Conservation (phyloP, 2,797 vertebrate genomes). For the Tinamus major region DNA sequence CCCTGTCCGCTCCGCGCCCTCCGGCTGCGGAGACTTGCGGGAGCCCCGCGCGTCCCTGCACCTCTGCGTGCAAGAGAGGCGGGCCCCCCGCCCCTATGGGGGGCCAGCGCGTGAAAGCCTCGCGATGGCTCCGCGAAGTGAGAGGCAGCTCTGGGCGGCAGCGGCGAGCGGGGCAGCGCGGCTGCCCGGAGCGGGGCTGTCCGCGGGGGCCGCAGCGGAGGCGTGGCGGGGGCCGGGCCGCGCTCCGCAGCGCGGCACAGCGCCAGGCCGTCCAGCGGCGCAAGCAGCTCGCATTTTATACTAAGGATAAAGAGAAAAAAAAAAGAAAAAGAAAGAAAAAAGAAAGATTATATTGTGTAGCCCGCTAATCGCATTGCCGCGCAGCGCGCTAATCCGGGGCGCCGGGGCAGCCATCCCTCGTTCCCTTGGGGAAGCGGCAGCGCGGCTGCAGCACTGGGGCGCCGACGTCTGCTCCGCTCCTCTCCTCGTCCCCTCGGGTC, state of each 20-base stretch:
- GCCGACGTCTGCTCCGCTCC: neutral
- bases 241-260: neutral
- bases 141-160: too few species aligned
- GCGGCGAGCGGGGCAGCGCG: neutral
- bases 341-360: neutral
- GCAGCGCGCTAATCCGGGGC: neutral
- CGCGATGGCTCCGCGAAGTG: neutral
- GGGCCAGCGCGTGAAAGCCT: too few species aligned
- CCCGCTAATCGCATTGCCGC: neutral
- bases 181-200: too few species aligned
- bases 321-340: too few species aligned
- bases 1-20: neutral
- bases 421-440: neutral
- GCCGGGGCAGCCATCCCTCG: neutral
- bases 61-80: neutral
- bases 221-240: too few species aligned
- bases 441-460: neutral
- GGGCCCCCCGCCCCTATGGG: neutral
- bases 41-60: neutral
- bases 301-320: too few species aligned
- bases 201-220: too few species aligned
- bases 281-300: neutral
- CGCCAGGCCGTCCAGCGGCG: neutral
- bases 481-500: neutral
- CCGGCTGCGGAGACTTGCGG: neutral